These are phyloP conservation scores for Chaetodon auriga DNA, from an alignment of 2,113 vertebrate genomes.

Conservation along the genomic window DNA sequence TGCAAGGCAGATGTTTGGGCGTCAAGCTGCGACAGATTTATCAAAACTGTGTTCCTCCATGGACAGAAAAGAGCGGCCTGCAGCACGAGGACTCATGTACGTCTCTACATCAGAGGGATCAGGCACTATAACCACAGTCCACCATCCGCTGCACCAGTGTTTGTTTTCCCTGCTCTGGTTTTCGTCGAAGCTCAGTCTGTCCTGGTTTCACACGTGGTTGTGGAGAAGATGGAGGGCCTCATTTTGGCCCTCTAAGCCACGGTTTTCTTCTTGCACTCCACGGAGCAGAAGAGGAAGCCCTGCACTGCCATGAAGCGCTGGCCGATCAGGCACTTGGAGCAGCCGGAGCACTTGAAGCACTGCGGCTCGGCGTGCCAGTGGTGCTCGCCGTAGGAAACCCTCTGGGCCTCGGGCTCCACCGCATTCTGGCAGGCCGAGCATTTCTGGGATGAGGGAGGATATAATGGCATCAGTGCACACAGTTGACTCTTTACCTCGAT, in stretches of 20 bases:
- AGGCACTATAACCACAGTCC: constrained; percentile 25
- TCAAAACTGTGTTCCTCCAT: neutral
- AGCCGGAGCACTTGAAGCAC: constrained; percentile 95
- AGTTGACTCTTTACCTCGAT: neutral
- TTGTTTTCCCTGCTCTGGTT: constrained; percentile 28
- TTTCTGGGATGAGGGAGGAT: constrained; percentile 80
- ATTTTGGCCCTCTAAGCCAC: constrained; percentile 43
- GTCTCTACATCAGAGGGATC: neutral
- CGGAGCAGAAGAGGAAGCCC: constrained; percentile 93
- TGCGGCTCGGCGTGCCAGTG: constrained; percentile 92
- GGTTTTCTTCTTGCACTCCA: constrained; percentile 95
- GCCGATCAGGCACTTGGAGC: constrained; percentile 92
- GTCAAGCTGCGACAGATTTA: neutral
- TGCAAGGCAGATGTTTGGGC: neutral
- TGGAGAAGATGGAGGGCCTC: neutral
- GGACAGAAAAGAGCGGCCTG: neutral
- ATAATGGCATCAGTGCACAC: constrained; percentile 3
- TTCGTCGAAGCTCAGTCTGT: neutral
- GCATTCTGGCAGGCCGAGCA: constrained; percentile 91
- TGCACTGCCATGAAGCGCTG: constrained; percentile 95
- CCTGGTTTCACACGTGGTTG: constrained; percentile 27
- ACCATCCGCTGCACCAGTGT: constrained; percentile 6
- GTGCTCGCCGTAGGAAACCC: constrained; percentile 92
- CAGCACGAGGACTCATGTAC: neutral
- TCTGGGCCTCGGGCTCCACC: constrained; percentile 94